Base-by-base conservation (phyloP, 2,113 vertebrate genomes). In the Pteropus alecto region DNA sequence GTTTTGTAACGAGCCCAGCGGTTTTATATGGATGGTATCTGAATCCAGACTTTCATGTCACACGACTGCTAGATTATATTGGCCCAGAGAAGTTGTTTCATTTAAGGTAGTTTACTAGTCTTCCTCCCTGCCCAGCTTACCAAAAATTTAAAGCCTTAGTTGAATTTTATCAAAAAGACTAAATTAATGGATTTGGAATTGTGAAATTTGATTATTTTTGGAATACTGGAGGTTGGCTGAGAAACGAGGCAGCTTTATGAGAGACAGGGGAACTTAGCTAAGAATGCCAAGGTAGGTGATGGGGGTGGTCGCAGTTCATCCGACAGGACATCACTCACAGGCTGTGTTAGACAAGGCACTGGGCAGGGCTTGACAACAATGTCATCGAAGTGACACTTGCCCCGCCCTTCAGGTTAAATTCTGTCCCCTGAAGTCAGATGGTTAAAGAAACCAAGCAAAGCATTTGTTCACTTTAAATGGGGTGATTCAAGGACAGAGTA, bases 391-490 rank as follows among this genome's bases (percentile, higher is more conserved):
- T 70, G 77, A 85, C 38, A 35, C 61, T 84, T 8, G 26, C 61
- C 15, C 78, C 73, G 5, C 56, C 85, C 85, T 95, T 60, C 28
- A 28, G 54, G 21, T 93, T 81, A 92, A 73, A 58, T 96, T 94
- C 54, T 65, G 35, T 92, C 28, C 19, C 65, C 83, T 91, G 83
- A 82, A 91, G 76, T 93, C 85, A 93, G 56, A 78, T 38, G 83
- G 74, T 94, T 79, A 65, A 94, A n/a, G 83, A 94, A 91, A 86
- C 12, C 22, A 48, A 82, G 41, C 35, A 28, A 68, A 41, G 51
- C 96, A 88, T 97, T 94, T 93, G 93, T 61, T 97, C 51, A 60
- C 78, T 83, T 85, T 79, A 58, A 86, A 54, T 54, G 35, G 10
- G 89, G 93, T 76, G 61, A 95, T 74, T 92, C 61, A 46, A 76